phyloP scores from a whole-genome alignment of 2,113 vertebrate species.

The Bagarius yarrelli region DNA sequence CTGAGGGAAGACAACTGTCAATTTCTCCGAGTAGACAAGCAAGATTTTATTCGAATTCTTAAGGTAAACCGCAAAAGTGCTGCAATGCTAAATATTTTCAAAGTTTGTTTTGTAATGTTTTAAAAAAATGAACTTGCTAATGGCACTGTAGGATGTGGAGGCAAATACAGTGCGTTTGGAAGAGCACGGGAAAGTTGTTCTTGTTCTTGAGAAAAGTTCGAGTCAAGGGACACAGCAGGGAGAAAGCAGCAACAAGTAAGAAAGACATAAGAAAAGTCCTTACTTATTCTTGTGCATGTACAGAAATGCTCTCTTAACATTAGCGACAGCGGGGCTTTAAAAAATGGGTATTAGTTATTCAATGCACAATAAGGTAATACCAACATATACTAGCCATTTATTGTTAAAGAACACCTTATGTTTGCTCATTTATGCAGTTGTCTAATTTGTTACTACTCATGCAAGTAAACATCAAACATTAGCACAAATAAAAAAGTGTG shows the following conservation, averaged over 20 bases:
- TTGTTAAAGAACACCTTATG: too few relatives aligned
- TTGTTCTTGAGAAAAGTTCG: conserved; percentile 85
- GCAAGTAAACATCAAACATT: too few relatives aligned
- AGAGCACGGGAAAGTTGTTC: conserved; percentile 88
- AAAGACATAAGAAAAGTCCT: not conserved
- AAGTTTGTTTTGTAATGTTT: not conserved
- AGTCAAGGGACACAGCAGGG: conserved; percentile 65
- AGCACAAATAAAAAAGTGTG: too few relatives aligned
- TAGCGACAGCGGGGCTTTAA: too few relatives aligned
- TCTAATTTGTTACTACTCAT: too few relatives aligned
- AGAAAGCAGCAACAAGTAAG: conserved; percentile 69
- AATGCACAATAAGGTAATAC: too few relatives aligned
- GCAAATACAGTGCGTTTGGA: conserved; percentile 92
- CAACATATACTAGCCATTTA: too few relatives aligned
- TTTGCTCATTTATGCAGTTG: too few relatives aligned
- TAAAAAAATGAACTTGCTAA: not conserved
- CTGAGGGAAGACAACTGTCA: conserved; percentile 91
- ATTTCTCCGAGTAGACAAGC: conserved; percentile 91
- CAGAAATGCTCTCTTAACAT: not conserved
- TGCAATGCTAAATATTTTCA: not conserved
- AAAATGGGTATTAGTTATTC: too few relatives aligned
- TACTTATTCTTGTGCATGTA: not conserved
- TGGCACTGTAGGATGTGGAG: conserved; percentile 83
- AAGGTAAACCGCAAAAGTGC: conserved; percentile 72
- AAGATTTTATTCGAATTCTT: conserved; percentile 93